Evolutionary conservation across 2,888 invertebrate species (phyloP).

Genomic region (Caenorhabditis sulstoni): DNA sequence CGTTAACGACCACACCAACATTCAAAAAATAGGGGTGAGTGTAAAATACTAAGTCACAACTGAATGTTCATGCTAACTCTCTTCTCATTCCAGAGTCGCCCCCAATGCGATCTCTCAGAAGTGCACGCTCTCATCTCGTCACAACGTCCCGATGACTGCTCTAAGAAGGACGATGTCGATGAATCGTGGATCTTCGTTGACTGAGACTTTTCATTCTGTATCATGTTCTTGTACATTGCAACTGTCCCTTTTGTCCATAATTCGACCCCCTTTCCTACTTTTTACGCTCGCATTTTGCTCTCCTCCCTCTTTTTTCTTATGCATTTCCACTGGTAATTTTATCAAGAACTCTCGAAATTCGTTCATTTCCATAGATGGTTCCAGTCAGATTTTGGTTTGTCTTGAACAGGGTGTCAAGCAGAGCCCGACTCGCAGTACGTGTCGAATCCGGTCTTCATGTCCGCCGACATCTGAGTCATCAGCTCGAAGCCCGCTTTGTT

Average conservation of each 20-base stretch:
- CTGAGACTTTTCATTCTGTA: constrained; percentile 27
- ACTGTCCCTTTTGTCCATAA: constrained; percentile 10
- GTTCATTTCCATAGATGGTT: not conserved
- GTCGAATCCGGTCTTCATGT: constrained; percentile 46
- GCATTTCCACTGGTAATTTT: constrained; percentile 12
- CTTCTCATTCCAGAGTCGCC: constrained; percentile 35
- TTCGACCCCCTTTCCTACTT: not conserved
- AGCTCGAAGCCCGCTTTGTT: constrained; percentile 35
- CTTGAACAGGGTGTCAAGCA: constrained; percentile 1
- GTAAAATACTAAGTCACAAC: not conserved
- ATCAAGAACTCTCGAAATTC: too few relatives aligned
- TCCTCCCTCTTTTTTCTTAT: constrained; percentile 3
- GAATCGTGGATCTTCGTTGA: constrained; percentile 58
- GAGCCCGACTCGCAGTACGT: constrained; percentile 35
- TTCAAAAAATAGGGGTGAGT: constrained; percentile 38
- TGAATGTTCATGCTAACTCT: not conserved
- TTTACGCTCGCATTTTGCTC: not conserved
- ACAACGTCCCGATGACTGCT: constrained; percentile 30
- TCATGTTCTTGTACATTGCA: constrained; percentile 29
- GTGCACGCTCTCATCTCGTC: constrained; percentile 38
- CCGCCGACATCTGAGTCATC: constrained; percentile 30
- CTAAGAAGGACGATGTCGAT: constrained; percentile 43
- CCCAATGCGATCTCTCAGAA: constrained; percentile 41
- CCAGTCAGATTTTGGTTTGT: too few relatives aligned
- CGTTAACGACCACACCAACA: constrained; percentile 24